phyloP scores from a whole-genome alignment of 2,888 invertebrate genomes.

The Sinhomidia bicolor region DNA sequence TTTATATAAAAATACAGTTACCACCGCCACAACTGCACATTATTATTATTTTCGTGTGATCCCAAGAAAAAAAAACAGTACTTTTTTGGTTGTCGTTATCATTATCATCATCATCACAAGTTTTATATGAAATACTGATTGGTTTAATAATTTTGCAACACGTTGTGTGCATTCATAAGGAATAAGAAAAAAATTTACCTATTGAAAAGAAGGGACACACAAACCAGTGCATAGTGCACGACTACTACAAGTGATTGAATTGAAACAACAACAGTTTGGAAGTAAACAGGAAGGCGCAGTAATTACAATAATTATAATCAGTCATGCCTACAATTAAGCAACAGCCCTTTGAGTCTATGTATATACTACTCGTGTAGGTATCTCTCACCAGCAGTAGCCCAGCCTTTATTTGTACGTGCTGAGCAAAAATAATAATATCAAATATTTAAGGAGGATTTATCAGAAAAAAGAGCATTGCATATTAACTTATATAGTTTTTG shows the following conservation, averaged over 20 bases:
- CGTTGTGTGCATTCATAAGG: not conserved
- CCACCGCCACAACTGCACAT: not conserved
- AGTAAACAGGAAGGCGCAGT: constrained; percentile 52
- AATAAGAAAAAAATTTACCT: not conserved
- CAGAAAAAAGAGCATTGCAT: constrained; percentile 12
- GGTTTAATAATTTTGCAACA: constrained; percentile 5
- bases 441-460: constrained; percentile 24
- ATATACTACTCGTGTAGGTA: too few relatives aligned
- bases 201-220: constrained; percentile 6
- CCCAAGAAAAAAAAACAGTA: constrained; percentile 26
- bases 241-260: too few relatives aligned
- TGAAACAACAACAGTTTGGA: constrained; percentile 21
- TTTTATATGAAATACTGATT: constrained; percentile 20
- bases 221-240: too few relatives aligned
- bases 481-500: too few relatives aligned
- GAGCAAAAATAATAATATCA: too few relatives aligned
- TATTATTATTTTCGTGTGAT: not conserved
- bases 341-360: constrained; percentile 28
- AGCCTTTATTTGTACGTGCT: too few relatives aligned
- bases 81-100: not conserved
- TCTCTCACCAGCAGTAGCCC: too few relatives aligned
- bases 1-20: constrained; percentile 15
- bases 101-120: not conserved
- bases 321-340: constrained; percentile 64
- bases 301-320: constrained; percentile 68